A percentile compares a stretch with the other conserved stretches of the same genome.
Evolutionary conservation across 2,888 invertebrate genomes (phyloP).

Genomic region (Synergus gifuensis): DNA sequence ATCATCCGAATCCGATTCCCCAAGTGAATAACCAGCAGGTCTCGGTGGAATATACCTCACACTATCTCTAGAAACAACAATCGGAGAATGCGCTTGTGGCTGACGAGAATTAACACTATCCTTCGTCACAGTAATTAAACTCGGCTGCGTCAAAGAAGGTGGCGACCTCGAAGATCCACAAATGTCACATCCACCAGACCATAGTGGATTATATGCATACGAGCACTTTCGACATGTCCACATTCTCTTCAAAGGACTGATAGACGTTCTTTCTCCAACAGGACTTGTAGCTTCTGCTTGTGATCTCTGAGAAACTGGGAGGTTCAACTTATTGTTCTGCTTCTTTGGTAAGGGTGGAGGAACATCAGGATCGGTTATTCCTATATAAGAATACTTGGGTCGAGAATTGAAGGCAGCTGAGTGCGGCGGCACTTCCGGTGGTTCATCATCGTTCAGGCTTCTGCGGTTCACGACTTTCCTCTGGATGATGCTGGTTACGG

Average conservation of each 20-base stretch:
- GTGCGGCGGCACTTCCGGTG: slow-evolving; percentile 80
- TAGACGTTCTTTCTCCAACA: slow-evolving; percentile 62
- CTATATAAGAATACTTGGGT: slow-evolving; percentile 74
- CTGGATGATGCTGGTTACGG: slow-evolving; percentile 76
- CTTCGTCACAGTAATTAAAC: slow-evolving; percentile 85
- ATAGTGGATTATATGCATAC: slow-evolving; percentile 91
- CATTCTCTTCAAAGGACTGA: slow-evolving; percentile 80
- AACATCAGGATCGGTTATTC: slow-evolving; percentile 74
- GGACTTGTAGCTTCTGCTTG: slow-evolving; percentile 74
- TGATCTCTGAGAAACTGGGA: slow-evolving; percentile 61
- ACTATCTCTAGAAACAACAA: slow-evolving; percentile 74
- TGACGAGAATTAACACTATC: slow-evolving; percentile 73
- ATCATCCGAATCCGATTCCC: slow-evolving; percentile 81
- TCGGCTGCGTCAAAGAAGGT: slow-evolving; percentile 83
- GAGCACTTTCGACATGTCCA: slow-evolving; percentile 95
- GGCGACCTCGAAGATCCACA: slow-evolving; percentile 85
- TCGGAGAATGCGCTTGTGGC: slow-evolving; percentile 71
- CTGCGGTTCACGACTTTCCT: slow-evolving; percentile 77
- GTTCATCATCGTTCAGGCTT: slow-evolving; percentile 80
- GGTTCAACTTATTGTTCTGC: slow-evolving; percentile 67
- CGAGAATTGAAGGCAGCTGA: slow-evolving; percentile 74
- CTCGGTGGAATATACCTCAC: slow-evolving; percentile 77
- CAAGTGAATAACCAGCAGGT: slow-evolving; percentile 72
- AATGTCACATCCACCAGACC: slow-evolving; percentile 89
- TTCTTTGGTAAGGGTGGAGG: slow-evolving; percentile 76